These are phyloP conservation scores for Andrena marginata DNA, from an alignment of 2,888 invertebrate species.

Conservation along the genomic window DNA sequence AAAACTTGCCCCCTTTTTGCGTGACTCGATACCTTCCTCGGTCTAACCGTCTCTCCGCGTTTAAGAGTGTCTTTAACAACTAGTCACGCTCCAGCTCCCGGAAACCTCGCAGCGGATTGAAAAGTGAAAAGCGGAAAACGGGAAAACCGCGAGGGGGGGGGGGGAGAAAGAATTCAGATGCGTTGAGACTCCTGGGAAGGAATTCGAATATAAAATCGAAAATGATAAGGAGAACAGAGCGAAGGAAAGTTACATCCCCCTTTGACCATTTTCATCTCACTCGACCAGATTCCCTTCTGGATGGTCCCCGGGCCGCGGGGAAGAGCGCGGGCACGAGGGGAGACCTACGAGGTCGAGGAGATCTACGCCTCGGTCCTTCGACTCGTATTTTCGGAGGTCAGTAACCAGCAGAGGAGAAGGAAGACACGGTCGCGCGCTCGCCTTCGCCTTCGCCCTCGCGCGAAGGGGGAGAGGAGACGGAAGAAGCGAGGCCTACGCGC, in stretches of 20 bases:
- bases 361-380: conserved; percentile 39
- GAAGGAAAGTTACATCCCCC: conserved; percentile 6
- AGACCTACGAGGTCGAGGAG: not conserved
- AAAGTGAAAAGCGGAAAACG: conserved; percentile 20
- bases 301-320: not conserved
- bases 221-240: too few relatives aligned
- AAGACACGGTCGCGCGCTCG: conserved; percentile 48
- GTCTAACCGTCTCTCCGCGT: not conserved
- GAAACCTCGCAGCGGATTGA: not conserved
- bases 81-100: not conserved
- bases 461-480: conserved; percentile 71
- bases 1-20: conserved; percentile 8
- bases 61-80: too few relatives aligned
- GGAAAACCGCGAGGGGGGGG: too few relatives aligned
- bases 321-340: conserved; percentile 1
- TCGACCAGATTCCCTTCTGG: not conserved
- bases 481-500: conserved; percentile 66
- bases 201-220: too few relatives aligned
- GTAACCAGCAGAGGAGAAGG: conserved; percentile 82
- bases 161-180: too few relatives aligned
- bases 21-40: not conserved
- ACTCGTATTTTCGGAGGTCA: conserved; percentile 84
- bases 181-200: too few relatives aligned
- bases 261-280: not conserved
- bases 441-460: too few relatives aligned